Conservation (phyloP, 2,797 vertebrate species). For the Molossus molossus region DNA sequence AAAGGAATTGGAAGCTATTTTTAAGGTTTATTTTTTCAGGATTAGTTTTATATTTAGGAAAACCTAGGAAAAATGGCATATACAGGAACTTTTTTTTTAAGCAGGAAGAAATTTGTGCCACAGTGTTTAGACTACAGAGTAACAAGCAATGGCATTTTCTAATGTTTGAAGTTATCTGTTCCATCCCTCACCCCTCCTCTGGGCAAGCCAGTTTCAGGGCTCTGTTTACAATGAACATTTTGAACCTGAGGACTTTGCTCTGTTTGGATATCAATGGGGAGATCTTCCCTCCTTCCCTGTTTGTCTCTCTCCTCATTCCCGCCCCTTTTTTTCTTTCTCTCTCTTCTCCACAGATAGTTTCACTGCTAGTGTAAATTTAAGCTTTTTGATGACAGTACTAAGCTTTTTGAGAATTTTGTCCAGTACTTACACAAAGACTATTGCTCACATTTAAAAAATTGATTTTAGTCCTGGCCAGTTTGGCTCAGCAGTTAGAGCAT, state of each 20-base stretch:
- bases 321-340: not conserved
- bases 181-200: not conserved
- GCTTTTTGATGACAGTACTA: not conserved
- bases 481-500: no score
- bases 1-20: not conserved
- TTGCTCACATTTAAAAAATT: not conserved
- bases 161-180: not conserved
- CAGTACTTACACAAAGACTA: not conserved
- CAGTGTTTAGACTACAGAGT: not conserved
- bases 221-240: not conserved
- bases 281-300: not conserved
- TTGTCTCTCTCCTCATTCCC: accelerated
- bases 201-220: not conserved
- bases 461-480: not conserved
- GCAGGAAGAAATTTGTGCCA: not conserved
- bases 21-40: conserved; percentile 30
- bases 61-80: conserved; percentile 38
- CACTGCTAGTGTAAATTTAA: not conserved
- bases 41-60: conserved; percentile 53
- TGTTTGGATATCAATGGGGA: not conserved
- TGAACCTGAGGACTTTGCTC: not conserved
- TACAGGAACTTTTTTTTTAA: conserved; percentile 6
- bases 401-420: conserved; percentile 12
- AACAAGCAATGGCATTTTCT: not conserved
- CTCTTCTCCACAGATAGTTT: not conserved